Conservation (phyloP, 2,888 invertebrate species). For the Drosophila bunnanda region DNA sequence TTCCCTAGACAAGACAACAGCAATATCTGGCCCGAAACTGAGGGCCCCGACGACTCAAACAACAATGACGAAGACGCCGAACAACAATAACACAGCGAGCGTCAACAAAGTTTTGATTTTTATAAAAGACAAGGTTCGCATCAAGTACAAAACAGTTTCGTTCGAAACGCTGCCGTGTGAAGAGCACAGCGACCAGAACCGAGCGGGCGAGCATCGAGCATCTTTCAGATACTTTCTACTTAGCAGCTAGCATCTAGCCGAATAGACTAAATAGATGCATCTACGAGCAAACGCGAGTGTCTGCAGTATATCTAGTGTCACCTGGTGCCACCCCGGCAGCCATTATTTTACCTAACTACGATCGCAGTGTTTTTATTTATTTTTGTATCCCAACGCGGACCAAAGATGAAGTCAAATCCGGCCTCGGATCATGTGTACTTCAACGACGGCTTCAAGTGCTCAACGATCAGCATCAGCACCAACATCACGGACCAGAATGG, state of each 20-base stretch:
- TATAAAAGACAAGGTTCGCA: conserved; percentile 79
- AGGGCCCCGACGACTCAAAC: conserved; percentile 18
- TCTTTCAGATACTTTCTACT: conserved; percentile 27
- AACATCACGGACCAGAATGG: conserved; percentile 80
- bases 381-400: background rate
- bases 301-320: conserved; percentile 12
- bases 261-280: conserved; percentile 12
- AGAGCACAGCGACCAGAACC: conserved; percentile 39
- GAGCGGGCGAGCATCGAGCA: conserved; percentile 14
- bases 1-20: conserved; percentile 21
- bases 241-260: background rate
- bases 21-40: conserved; percentile 23
- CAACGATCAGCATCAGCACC: conserved; percentile 82
- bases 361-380: conserved; percentile 17
- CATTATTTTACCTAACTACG: conserved; percentile 16
- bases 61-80: conserved; percentile 38
- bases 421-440: conserved; percentile 83
- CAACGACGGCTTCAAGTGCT: conserved; percentile 84
- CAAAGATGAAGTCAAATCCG: conserved; percentile 81
- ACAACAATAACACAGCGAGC: conserved; percentile 25
- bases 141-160: conserved; percentile 77
- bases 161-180: conserved; percentile 68
- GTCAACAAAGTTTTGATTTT: conserved; percentile 62
- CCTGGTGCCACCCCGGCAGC: conserved; percentile 2
- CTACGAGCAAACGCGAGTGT: conserved; percentile 9